phyloP scores from a whole-genome alignment of 2,797 vertebrate genomes.

The Sparus aurata region DNA sequence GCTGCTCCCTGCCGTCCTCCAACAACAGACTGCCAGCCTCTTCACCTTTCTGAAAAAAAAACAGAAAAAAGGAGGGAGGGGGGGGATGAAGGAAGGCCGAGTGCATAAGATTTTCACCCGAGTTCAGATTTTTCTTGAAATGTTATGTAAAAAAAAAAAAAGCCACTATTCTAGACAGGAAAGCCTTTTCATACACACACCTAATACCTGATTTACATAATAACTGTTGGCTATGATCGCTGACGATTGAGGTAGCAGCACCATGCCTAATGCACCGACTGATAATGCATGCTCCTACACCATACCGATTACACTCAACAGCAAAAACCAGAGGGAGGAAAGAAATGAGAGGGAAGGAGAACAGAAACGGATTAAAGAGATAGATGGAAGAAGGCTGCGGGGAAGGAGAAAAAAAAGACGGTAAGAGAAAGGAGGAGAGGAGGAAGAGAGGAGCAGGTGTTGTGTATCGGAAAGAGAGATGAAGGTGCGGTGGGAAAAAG shows the following conservation, averaged over 20 bases:
- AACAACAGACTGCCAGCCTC: constrained; percentile 50
- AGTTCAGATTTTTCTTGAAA: background rate
- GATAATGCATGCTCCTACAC: constrained; percentile 44
- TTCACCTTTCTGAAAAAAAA: constrained; percentile 90
- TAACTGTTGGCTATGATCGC: constrained; percentile 32
- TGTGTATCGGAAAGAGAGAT: constrained; percentile 55
- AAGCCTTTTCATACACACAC: constrained; percentile 25
- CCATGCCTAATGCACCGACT: constrained; percentile 36
- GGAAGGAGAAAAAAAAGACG: background rate
- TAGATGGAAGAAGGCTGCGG: constrained; percentile 30
- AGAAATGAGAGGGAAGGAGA: constrained; percentile 18
- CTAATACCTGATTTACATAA: constrained; percentile 48
- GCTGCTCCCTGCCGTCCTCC: constrained; percentile 91
- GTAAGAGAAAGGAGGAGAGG: background rate
- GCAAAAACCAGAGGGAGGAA: background rate
- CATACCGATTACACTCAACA: constrained; percentile 43
- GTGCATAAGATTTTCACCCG: background rate
- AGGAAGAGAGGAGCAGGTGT: constrained; percentile 50
- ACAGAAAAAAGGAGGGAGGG: background rate
- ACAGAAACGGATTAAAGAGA: constrained; percentile 51
- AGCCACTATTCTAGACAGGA: background rate
- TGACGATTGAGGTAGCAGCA: constrained; percentile 30
- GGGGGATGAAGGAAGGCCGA: background rate
- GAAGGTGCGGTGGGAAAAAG: constrained; percentile 52
- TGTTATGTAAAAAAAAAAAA: constrained; percentile 35